Percentiles rank a stretch among this genome's conserved stretches.
Conservation (phyloP, 2,888 invertebrate species). For the Apodemia hepburni region DNA sequence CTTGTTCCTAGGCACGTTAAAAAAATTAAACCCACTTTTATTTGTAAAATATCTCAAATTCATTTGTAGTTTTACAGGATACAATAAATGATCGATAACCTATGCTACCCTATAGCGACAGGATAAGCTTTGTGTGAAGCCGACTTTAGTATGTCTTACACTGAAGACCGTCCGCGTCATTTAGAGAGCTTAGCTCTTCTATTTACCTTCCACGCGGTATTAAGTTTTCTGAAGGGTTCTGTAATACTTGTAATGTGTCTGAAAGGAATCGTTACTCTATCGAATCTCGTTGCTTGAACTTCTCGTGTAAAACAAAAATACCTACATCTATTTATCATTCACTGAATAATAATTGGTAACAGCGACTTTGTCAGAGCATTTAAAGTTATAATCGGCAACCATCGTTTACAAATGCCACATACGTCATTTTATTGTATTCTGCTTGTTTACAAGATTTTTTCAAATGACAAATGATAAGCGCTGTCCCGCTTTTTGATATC, state of each 20-base stretch:
- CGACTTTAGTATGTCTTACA: conserved; percentile 27
- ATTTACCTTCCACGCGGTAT: conserved; percentile 28
- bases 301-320: background rate
- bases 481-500: no score
- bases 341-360: no score
- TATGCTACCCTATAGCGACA: conserved; percentile 1
- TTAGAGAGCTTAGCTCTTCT: conserved; percentile 29
- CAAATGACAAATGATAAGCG: no score
- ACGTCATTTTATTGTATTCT: no score
- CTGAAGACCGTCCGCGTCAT: conserved; percentile 31
- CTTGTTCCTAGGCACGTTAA: no score
- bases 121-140: conserved; percentile 19
- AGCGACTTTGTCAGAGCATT: no score
- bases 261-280: conserved; percentile 3
- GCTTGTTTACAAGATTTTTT: no score
- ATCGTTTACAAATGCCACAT: no score
- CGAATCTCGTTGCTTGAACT: background rate
- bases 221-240: conserved; percentile 20
- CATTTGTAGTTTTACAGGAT: background rate
- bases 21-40: no score
- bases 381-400: no score
- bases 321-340: no score
- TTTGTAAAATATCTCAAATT: background rate
- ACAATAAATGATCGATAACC: background rate
- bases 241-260: conserved; percentile 17